Percentiles rank a stretch among this genome's conserved stretches.
These are phyloP conservation scores for Drosophila paucipuncta DNA, from an alignment of 2,888 invertebrate genomes.

Conservation along the genomic window DNA sequence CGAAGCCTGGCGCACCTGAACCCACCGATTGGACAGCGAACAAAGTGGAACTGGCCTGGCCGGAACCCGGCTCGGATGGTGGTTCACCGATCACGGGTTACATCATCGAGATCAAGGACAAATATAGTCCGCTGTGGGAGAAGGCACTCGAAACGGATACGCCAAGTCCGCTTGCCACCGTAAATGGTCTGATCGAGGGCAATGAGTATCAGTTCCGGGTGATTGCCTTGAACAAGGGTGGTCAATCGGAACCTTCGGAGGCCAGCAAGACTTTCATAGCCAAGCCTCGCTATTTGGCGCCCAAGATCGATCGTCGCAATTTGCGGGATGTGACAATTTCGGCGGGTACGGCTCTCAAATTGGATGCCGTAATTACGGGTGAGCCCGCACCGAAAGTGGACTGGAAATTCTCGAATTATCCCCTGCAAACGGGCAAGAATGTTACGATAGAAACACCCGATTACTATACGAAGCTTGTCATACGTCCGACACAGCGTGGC, in stretches of 20 bases:
- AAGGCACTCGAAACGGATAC: constrained; percentile 94
- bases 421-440: constrained; percentile 89
- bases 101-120: constrained; percentile 96
- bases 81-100: constrained; percentile 97
- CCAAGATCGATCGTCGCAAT: constrained; percentile 97
- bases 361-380: constrained; percentile 96
- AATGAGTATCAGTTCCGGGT: constrained; percentile 99
- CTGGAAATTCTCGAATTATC: constrained; percentile 95
- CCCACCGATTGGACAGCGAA: constrained; percentile 96
- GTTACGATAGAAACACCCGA: constrained; percentile 93
- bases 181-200: constrained; percentile 97
- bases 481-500: constrained; percentile 92
- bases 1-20: constrained; percentile 95
- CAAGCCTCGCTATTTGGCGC: constrained; percentile 95
- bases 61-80: constrained; percentile 94
- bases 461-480: constrained; percentile 94
- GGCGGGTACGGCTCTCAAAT: constrained; percentile 95
- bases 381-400: constrained; percentile 97
- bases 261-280: constrained; percentile 94
- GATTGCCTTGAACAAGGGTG: constrained; percentile 97
- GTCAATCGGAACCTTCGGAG: constrained; percentile 96
- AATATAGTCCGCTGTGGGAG: constrained; percentile 96
- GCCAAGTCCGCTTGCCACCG: constrained; percentile 90
- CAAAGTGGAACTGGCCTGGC: constrained; percentile 96
- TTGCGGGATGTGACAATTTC: constrained; percentile 95